These are phyloP conservation scores for Sciurus vulgaris DNA, from an alignment of 2,797 vertebrate species.

Conservation along the genomic window DNA sequence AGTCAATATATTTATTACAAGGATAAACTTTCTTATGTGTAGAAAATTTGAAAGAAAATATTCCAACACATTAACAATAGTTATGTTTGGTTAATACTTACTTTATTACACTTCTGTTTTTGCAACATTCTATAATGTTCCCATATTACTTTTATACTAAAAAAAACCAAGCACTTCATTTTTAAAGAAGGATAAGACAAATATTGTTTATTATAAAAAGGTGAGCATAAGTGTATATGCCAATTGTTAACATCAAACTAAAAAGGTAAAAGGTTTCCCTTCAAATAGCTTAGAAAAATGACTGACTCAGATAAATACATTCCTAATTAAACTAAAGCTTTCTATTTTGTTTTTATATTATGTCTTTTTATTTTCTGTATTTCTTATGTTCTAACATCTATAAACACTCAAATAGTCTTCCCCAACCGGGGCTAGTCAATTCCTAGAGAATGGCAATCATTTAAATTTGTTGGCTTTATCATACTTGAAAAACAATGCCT, in stretches of 20 bases:
- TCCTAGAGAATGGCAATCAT: not conserved
- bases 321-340: slow-evolving; percentile 44
- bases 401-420: not conserved
- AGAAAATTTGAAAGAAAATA: slow-evolving; percentile 48
- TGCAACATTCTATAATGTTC: slow-evolving; percentile 24
- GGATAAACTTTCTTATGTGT: slow-evolving; percentile 27
- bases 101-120: slow-evolving; percentile 27
- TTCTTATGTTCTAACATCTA: slow-evolving; percentile 40
- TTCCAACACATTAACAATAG: slow-evolving; percentile 29
- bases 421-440: not conserved
- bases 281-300: slow-evolving; percentile 67
- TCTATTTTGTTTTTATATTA: slow-evolving; percentile 27
- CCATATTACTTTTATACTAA: slow-evolving; percentile 55
- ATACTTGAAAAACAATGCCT: slow-evolving; percentile 28
- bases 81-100: slow-evolving; percentile 19
- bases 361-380: slow-evolving; percentile 47
- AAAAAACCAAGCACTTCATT: slow-evolving; percentile 49
- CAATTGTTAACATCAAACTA: slow-evolving; percentile 43
- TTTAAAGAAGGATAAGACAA: slow-evolving; percentile 38
- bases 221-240: slow-evolving; percentile 55
- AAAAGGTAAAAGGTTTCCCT: slow-evolving; percentile 1
- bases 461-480: not conserved
- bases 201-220: slow-evolving; percentile 45
- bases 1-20: slow-evolving; percentile 60
- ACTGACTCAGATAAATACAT: slow-evolving; percentile 53